Conservation (phyloP, 2,888 invertebrate genomes). For the Prosapia bicincta region DNA sequence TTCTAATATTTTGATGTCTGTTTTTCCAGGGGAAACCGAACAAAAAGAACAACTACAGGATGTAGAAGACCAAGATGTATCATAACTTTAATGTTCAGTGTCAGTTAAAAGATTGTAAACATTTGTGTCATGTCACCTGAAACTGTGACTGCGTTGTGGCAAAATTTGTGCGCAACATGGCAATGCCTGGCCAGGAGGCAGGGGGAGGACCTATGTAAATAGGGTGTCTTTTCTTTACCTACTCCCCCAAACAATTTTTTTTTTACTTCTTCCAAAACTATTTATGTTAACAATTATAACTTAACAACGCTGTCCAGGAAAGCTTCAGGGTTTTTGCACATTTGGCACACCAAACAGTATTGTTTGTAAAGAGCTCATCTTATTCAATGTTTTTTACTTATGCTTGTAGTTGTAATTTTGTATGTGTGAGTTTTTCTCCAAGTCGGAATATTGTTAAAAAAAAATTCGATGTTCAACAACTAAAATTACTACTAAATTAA, state of each 20-base stretch:
- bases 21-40: constrained; percentile 75
- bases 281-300: not conserved
- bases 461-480: not conserved
- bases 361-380: not conserved
- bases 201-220: constrained; percentile 3
- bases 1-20: no score
- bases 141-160: constrained; percentile 13
- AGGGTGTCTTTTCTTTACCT: not conserved
- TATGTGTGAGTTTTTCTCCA: not conserved
- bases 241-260: not conserved
- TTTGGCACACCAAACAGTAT: not conserved
- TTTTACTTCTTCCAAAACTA: not conserved
- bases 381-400: not conserved
- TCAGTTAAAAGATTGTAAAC: constrained; percentile 6
- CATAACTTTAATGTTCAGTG: constrained; percentile 57
- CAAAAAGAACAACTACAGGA: constrained; percentile 90
- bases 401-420: not conserved
- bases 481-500: not conserved
- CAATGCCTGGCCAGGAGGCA: constrained; percentile 14
- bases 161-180: not conserved
- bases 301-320: not conserved
- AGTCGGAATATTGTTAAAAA: not conserved
- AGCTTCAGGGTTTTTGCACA: not conserved
- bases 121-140: constrained; percentile 17
- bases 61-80: constrained; percentile 93